Conservation (phyloP, 2,797 vertebrate species). For the Neoniphon sammara region DNA sequence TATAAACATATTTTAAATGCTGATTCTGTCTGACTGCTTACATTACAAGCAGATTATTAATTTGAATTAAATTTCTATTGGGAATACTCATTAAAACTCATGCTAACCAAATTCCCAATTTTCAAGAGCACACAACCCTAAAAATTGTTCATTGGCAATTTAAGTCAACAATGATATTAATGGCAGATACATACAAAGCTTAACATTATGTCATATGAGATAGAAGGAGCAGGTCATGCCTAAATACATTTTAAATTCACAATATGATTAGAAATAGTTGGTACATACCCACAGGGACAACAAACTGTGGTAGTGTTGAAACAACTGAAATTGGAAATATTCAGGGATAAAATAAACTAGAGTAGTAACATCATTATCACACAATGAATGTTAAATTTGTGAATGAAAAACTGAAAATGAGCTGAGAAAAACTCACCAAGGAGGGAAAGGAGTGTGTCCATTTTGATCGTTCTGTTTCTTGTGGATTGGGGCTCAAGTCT, state of each 20-base stretch:
- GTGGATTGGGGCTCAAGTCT: background rate
- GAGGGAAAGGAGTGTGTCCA: conserved; percentile 56
- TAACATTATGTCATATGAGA: background rate
- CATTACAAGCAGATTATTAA: too few species aligned
- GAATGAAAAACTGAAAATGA: background rate
- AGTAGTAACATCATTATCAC: background rate
- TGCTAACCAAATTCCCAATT: too few species aligned
- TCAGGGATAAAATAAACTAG: background rate
- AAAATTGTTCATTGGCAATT: too few species aligned
- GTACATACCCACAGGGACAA: conserved; percentile 60
- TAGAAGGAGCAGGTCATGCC: background rate
- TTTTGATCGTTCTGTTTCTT: conserved; percentile 33
- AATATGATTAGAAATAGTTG: background rate
- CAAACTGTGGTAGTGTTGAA: conserved; percentile 45
- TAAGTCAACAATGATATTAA: background rate
- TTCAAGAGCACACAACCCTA: too few species aligned
- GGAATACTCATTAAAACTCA: too few species aligned
- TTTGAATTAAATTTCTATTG: too few species aligned
- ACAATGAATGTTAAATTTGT: background rate
- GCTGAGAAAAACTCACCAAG: conserved; percentile 70
- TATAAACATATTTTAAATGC: background rate
- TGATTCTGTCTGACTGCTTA: too few species aligned
- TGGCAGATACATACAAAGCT: background rate
- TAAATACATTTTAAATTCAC: background rate
- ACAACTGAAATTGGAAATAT: conserved; percentile 66